These are phyloP conservation scores for Meloidogyne exigua DNA, from an alignment of 1,140 invertebrate genomes.

Conservation along the genomic window DNA sequence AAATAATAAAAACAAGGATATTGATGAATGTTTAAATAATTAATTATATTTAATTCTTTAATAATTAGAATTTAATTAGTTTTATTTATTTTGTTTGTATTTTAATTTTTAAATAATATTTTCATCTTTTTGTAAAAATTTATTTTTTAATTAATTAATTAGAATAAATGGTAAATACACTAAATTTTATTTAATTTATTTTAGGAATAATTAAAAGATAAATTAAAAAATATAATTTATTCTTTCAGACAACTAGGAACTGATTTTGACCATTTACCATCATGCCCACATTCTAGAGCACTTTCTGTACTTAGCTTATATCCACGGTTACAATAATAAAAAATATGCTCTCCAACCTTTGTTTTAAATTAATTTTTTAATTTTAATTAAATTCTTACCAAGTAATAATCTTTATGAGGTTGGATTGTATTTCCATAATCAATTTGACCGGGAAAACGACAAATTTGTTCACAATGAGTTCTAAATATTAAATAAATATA, in stretches of 20 bases:
- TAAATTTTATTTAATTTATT: no score
- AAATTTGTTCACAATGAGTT: conserved; percentile 40
- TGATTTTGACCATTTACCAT: conserved; percentile 36
- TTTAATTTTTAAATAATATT: no score
- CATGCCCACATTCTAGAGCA: conserved; percentile 42
- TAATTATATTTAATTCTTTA: background rate
- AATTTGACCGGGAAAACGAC: conserved; percentile 40
- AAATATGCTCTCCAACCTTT: conserved; percentile 39
- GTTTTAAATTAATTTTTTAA: conserved; percentile 16
- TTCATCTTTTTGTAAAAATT: no score
- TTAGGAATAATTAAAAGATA: no score
- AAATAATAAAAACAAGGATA: background rate
- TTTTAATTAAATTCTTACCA: background rate
- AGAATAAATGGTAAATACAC: no score
- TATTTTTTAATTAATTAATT: no score
- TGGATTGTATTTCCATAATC: conserved; percentile 40
- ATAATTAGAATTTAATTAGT: no score
- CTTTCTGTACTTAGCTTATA: conserved; percentile 43
- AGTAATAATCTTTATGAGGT: conserved; percentile 31
- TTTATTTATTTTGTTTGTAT: no score
- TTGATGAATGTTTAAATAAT: background rate
- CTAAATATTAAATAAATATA: background rate
- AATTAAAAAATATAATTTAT: no score
- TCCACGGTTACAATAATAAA: conserved; percentile 39
- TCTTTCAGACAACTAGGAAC: conserved; percentile 25